Base-by-base conservation (phyloP, 2,113 vertebrate species). In the Labrus mixtus region DNA sequence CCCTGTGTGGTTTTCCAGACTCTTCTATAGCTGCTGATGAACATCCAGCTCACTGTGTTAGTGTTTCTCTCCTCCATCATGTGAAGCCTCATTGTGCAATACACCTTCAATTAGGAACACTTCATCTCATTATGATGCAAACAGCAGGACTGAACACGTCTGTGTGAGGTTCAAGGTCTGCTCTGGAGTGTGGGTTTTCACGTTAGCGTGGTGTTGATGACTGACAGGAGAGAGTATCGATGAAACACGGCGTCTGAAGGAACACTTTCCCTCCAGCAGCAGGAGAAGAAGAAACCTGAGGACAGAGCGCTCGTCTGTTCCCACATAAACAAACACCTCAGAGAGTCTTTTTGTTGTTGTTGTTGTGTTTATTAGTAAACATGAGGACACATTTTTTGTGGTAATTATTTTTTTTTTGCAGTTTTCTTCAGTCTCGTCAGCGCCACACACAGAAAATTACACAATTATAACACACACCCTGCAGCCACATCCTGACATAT, bases 321-420 rank as follows among this genome's bases (percentile, higher is more conserved):
- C 48, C 19, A 25, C 29, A 3, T 39, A 1, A 33, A n/a, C 20
- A 10, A 23, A 29, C 43, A 45, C 11, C 1, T 11, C 36, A 61
- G 13, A 20, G 11, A 0, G 36, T 13, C 6, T 17, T 23, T 20
- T 0, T 53, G n/a, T n/a, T 25, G 4, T 20, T 54, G 7, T n/a
- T n/a, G n/a, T n/a, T n/a, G n/a, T n/a, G n/a, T 10, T 23, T 15
- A 64, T 68, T 75, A 10, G 20, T 8, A 41, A 36, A 15, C 65
- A 48, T 29, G 11, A 36, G 36, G 64, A 64, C 1, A 76, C 73
- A 73, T 25, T 4, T 79, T 23, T 33, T 37, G 10, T 25, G n/a
- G 73, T 7, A 23, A 76, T 36, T 29, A 23, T 13, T 23, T 25
- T 1, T 63, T 11, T 46, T 9, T 66, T 13, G 22, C 71, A 13